These are phyloP conservation scores for Argopecten irradians DNA, from an alignment of 1,140 invertebrate species.

Conservation along the genomic window DNA sequence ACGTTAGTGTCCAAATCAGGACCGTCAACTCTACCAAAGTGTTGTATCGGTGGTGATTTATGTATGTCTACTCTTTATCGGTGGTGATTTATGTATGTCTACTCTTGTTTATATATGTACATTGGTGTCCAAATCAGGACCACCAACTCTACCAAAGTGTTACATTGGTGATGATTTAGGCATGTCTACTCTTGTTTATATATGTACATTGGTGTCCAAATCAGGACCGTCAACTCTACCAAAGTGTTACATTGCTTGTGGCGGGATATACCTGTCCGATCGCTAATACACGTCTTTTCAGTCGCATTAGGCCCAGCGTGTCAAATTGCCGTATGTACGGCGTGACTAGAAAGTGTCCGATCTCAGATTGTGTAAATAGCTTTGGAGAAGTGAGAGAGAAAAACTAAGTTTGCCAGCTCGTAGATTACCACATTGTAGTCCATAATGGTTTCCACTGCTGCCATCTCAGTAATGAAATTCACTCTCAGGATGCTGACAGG, in stretches of 20 bases:
- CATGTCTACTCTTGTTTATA: not conserved
- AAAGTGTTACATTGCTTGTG: not conserved
- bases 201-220: not conserved
- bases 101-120: no score
- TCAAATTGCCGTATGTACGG: constrained; percentile 15
- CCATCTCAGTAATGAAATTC: constrained; percentile 1
- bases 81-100: no score
- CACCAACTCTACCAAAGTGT: no score
- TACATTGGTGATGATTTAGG: no score
- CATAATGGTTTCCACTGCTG: not conserved
- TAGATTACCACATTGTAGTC: not conserved
- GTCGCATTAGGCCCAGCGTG: constrained; percentile 13
- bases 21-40: no score
- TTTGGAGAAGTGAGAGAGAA: not conserved
- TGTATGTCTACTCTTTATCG: no score
- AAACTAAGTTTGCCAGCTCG: constrained; percentile 8
- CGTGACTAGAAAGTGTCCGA: not conserved
- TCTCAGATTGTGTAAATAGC: constrained; percentile 21
- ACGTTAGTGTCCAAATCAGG: no score
- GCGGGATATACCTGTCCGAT: not conserved
- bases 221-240: not conserved
- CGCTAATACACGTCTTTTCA: not conserved
- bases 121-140: no score
- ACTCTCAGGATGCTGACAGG: not conserved
- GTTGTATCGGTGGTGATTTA: no score